phyloP scores from a whole-genome alignment of 2,113 vertebrate genomes.

The Gnathonemus echidnorhynchus region DNA sequence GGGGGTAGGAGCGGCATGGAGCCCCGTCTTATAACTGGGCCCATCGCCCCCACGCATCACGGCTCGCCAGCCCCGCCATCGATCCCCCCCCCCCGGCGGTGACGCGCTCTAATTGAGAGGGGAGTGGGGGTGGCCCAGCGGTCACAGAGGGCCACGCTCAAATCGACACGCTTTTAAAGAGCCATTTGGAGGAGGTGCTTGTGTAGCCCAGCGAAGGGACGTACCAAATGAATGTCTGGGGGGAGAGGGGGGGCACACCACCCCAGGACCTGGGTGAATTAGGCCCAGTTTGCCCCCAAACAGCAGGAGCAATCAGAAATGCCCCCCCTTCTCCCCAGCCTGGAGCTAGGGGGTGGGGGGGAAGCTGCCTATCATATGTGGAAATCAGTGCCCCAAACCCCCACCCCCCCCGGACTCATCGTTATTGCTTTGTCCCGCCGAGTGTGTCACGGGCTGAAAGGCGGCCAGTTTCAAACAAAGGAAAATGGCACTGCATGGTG shows the following conservation, averaged over 20 bases:
- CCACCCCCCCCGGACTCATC: not conserved
- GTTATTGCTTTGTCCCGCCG: not conserved
- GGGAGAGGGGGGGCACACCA: not conserved
- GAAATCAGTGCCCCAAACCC: not conserved
- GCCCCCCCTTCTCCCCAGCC: not conserved
- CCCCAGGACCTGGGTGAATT: not conserved
- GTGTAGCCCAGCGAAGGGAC: not conserved
- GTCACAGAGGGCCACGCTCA: not conserved
- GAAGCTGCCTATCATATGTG: slow-evolving; percentile 4
- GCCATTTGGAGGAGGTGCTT: not conserved
- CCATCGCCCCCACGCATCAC: not conserved
- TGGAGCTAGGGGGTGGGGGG: not conserved
- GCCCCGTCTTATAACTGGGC: not conserved
- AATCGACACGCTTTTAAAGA: not conserved
- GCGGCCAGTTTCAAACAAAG: not conserved
- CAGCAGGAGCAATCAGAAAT: not conserved
- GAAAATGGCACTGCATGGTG: not conserved
- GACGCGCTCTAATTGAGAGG: slow-evolving; percentile 19
- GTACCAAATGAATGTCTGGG: not conserved
- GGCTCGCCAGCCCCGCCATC: not conserved
- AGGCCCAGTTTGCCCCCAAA: not conserved
- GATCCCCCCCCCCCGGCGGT: not conserved
- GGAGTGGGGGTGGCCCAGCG: not conserved
- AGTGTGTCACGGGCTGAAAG: not conserved
- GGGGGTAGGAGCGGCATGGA: not conserved